Evolutionary conservation across 2,888 invertebrate genomes (phyloP).

Genomic region (Zonitis immaculata): DNA sequence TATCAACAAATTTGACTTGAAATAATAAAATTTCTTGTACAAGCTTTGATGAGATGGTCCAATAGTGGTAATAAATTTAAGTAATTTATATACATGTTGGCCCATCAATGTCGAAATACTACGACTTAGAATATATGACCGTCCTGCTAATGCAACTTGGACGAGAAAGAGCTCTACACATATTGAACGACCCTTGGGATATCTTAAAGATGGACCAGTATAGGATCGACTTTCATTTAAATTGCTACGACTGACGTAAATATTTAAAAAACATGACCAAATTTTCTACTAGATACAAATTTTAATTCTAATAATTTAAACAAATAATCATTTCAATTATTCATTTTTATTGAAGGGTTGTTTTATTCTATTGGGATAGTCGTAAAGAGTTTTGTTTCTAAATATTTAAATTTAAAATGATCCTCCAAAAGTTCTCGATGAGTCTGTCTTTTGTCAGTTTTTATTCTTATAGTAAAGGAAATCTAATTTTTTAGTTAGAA

Average conservation of each 20-base stretch:
- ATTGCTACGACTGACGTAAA: conserved; percentile 9
- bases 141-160: conserved; percentile 33
- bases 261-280: background rate
- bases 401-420: background rate
- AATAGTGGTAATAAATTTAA: conserved; percentile 54
- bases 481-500: background rate
- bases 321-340: conserved; percentile 8
- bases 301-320: background rate
- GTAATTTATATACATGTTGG: conserved; percentile 48
- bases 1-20: background rate
- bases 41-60: conserved; percentile 38
- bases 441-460: background rate
- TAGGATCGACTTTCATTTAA: conserved; percentile 3
- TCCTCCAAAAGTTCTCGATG: background rate
- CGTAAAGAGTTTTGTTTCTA: background rate
- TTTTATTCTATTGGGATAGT: background rate
- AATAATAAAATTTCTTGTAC: conserved; percentile 4
- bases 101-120: conserved; percentile 42
- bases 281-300: background rate
- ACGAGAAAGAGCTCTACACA: conserved; percentile 21
- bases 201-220: conserved; percentile 5
- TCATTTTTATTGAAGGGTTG: conserved; percentile 8
- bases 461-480: background rate
- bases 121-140: conserved; percentile 38
- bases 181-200: conserved; percentile 19